Percentiles rank a stretch among this genome's conserved stretches.
phyloP scores from a whole-genome alignment of 2,888 invertebrate genomes.

The Cephalotes varians region DNA sequence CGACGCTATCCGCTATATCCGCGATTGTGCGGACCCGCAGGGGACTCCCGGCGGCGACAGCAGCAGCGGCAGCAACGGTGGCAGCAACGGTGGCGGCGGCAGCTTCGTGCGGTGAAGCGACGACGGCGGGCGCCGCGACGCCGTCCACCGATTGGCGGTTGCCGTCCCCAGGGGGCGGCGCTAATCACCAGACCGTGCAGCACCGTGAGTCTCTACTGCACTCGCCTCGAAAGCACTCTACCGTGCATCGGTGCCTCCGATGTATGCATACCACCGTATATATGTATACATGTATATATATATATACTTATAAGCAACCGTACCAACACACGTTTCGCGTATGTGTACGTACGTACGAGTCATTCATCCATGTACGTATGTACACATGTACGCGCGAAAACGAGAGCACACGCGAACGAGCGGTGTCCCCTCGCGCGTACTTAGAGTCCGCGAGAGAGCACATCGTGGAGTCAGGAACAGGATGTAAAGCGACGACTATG shows the following conservation, averaged over 20 bases:
- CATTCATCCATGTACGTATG: not conserved
- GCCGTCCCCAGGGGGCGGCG: constrained; percentile 85
- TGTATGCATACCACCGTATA: constrained; percentile 58
- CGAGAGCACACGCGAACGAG: constrained; percentile 45
- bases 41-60: constrained; percentile 64
- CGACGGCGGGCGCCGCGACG: constrained; percentile 85
- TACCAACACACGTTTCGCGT: not conserved
- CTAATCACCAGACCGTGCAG: constrained; percentile 85
- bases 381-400: constrained; percentile 22
- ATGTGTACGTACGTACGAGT: not conserved
- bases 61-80: not conserved
- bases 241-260: constrained; percentile 78
- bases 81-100: constrained; percentile 27
- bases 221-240: constrained; percentile 84
- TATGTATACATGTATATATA: constrained; percentile 46
- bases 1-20: constrained; percentile 78
- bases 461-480: constrained; percentile 74
- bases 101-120: constrained; percentile 76
- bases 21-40: constrained; percentile 75
- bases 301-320: constrained; percentile 1
- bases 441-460: constrained; percentile 35
- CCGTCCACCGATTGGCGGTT: constrained; percentile 85
- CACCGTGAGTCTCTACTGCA: constrained; percentile 82
- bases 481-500: constrained; percentile 80
- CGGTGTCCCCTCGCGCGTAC: constrained; percentile 38